Base-by-base conservation (phyloP, 2,888 invertebrate species). In the Chrysomela aeneicollis region DNA sequence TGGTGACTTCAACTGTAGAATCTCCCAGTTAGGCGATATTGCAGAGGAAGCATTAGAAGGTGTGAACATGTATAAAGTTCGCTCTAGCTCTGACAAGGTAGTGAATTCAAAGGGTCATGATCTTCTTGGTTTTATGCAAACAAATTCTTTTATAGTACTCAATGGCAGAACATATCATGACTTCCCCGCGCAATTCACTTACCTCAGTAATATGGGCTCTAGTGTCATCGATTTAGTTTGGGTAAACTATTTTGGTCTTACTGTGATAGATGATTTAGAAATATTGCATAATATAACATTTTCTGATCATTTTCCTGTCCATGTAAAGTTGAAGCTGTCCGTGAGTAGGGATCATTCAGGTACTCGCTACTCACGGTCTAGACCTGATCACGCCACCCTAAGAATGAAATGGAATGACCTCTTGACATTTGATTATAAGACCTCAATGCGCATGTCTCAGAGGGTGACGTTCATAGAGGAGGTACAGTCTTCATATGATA, bases 1-100 rank as follows among this genome's bases (percentile, higher is more conserved):
- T 2, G 50, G 50, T 50, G 50, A 50, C 19, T 50, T 50, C 19
- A 50, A 50, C 22, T 50, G 22, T 10, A 50, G 22, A 22, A 19
- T 50, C 19, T 19, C 22, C 1, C 19, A 50, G 10, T 19, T 22
- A 6, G 21, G 19, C 50, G 19, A 8, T 21, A 50, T 21, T 1
- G 3, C 50, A 5, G 19, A 19, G 3, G 50, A 50, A 22, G 12
- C 19, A 12, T 19, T 50, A 12, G 50, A 1, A 22, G 19, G 10
- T 19, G 12, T 9, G 12, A 12, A 50, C 1, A 18, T 50, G 17
- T 19, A n/a, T 12, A 19, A 50, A 22, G 17, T 2, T 50, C 17
- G 50, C 12, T 12, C 19, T 19, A 50, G 50, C 12, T 3, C 17
- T 4, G 50, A n/a, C n/a, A n/a, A n/a, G n/a, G n/a, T n/a, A n/a